Conservation (phyloP, 1,140 invertebrate genomes). For the Neelides sp. region DNA sequence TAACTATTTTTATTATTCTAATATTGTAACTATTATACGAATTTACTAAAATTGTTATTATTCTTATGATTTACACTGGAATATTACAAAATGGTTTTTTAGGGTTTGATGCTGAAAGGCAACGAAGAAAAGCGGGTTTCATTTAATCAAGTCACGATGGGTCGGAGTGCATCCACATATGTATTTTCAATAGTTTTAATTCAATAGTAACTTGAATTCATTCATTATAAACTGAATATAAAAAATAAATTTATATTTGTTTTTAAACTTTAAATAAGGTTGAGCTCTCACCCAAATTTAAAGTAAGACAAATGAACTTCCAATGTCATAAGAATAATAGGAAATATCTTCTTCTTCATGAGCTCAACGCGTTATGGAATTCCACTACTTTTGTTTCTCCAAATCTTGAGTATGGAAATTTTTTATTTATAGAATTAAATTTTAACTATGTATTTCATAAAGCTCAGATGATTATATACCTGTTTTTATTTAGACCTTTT, state of each 20-base stretch:
- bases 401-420: slow-evolving; percentile 17
- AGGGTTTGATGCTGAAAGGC: slow-evolving; percentile 26
- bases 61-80: too few relatives aligned
- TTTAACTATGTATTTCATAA: neutral
- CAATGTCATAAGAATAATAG: slow-evolving; percentile 11
- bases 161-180: slow-evolving; percentile 22
- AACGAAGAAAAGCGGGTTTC: slow-evolving; percentile 28
- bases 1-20: neutral
- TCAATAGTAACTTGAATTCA: neutral
- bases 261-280: slow-evolving; percentile 14
- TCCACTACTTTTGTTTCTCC: slow-evolving; percentile 8
- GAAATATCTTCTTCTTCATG: slow-evolving; percentile 15
- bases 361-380: slow-evolving; percentile 21
- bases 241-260: slow-evolving; percentile 2
- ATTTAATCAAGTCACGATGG: slow-evolving; percentile 24
- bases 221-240: neutral
- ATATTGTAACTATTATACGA: neutral
- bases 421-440: neutral
- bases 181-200: slow-evolving; percentile 27
- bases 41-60: slow-evolving; percentile 2
- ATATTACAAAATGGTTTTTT: slow-evolving; percentile 1
- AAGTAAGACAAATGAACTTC: slow-evolving; percentile 16
- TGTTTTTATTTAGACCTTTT: slow-evolving; percentile 19
- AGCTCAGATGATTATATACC: neutral
- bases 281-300: slow-evolving; percentile 18